A percentile compares a stretch with the other conserved stretches of the same genome.
Conservation (phyloP, 2,888 invertebrate species). For the Tetragonula carbonaria region DNA sequence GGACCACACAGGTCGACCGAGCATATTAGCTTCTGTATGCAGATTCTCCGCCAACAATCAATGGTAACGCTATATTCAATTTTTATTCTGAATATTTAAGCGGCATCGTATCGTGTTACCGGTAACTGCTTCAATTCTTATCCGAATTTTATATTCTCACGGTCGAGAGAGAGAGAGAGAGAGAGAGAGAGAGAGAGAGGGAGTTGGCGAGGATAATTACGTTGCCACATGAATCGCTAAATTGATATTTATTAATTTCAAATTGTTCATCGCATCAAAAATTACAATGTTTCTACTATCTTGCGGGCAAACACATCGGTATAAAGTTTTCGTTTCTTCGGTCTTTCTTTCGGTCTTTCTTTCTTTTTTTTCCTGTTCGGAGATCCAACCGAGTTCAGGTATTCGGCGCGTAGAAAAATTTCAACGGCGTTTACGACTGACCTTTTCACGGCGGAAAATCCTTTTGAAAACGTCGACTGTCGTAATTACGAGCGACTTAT, state of each 20-base stretch:
- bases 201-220: conserved; percentile 36
- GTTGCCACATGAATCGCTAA: background rate
- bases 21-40: conserved; percentile 77
- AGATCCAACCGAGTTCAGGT: conserved; percentile 13
- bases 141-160: conserved; percentile 41
- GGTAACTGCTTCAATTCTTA: conserved; percentile 36
- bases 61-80: conserved; percentile 80
- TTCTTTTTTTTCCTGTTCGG: background rate
- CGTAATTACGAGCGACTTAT: conserved; percentile 67
- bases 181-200: background rate
- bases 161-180: background rate
- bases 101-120: conserved; percentile 64
- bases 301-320: background rate
- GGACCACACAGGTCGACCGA: conserved; percentile 77
- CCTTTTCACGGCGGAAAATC: conserved; percentile 47
- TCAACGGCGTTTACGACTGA: conserved; percentile 25
- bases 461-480: conserved; percentile 39
- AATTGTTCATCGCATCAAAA: background rate
- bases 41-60: conserved; percentile 70
- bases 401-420: conserved; percentile 31
- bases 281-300: background rate
- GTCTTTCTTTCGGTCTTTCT: too few relatives aligned
- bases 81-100: conserved; percentile 78
- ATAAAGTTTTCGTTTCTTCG: background rate
- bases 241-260: background rate